Base-by-base conservation (phyloP, 2,888 invertebrate genomes). In the Drosophila paracracens region DNA sequence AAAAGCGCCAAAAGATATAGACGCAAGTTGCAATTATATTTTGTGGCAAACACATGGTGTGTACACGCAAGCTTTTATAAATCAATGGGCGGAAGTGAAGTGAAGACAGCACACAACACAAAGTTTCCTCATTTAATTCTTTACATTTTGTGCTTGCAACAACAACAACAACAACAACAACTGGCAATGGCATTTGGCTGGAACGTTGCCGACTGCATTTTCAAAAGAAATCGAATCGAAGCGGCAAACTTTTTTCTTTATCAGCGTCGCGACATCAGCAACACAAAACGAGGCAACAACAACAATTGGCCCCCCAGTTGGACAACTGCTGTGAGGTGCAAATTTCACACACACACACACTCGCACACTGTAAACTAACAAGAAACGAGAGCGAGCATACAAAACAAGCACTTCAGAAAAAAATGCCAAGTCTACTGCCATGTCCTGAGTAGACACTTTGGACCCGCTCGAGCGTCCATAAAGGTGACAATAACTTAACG, bases 401-500 rank as follows among this genome's bases (percentile, higher is more conserved):
- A 43, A 76, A 71, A 71, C 72, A 63, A 70, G 71, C 83, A 89
- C 86, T 87, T 88, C 82, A 82, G 79, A 79, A 81, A 66, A 36
- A 27, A 54, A n/a, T 54, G 69, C 29, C 77, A 84, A 83, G 91
- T 91, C 91, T 90, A 91, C 63, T 53, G 72, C 71, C 80, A 72
- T 88, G 91, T 90, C 83, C 86, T 81, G 76, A 38, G 57, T 77
- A 81, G 81, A 81, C 80, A 86, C 83, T 86, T 79, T 71, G 73
- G 75, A 68, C 73, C 75, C 73, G 68, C 69, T 60, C 69, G 69
- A 76, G 70, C 62, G 77, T 74, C 84, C 68, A 79, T 84, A 89
- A 90, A 91, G 91, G 90, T 91, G 91, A 91, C 92, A 91, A 91
- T 90, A 92, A 92, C 90, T 83, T 88, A 89, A 89, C 89, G 91